Base-by-base conservation (phyloP, 1,140 invertebrate species). In the Drosophila punjabiensis region DNA sequence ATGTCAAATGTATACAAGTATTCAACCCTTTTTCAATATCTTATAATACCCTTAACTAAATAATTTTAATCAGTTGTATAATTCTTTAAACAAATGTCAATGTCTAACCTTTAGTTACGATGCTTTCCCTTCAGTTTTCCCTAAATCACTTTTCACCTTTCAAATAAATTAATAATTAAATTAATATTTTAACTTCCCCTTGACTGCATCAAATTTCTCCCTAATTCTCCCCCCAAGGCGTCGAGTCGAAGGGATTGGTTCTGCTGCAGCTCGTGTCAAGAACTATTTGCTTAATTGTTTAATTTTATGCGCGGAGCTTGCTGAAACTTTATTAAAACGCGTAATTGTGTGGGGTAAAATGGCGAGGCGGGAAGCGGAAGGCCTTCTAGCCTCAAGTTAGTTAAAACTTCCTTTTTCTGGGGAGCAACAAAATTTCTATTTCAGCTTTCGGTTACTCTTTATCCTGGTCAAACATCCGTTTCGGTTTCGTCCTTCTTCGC, bases 251-350 rank as follows among this genome's bases (percentile, higher is more conserved):
- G n/a, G 30, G 16, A 9, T 30, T 6, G 18, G 13, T 61, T 37
- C 28, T 16, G n/a, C 28, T 76, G 47, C 47, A 53, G 41, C 18
- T 53, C 5, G 50, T 73, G 56, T 71, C 18, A 18, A 30, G 18
- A 77, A 80, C 64, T 77, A 83, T 88, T 87, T 67, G 37, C 61
- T 77, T 83, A 77, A 88, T 77, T 88, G 48, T 67, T 78, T 70
- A 64, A 78, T 74, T 83, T 89, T 71, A 82, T 79, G 52, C 82
- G n/a, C 41, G 20, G 56, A 60, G 59, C 47, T 75, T 11, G 56
- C 41, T 53, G 39, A 63, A 81, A 65, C 65, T 87, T 80, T 66
- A 82, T 77, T 67, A 66, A 80, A 71, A 55, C 53, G 59, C 71
- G 62, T 39, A 66, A 76, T 66, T 76, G 53, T 53, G 16, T 35